Percentiles rank a stretch among this genome's conserved stretches.
These are phyloP conservation scores for Ceuthmochares aereus DNA, from an alignment of 2,113 vertebrate genomes.

Conservation along the genomic window DNA sequence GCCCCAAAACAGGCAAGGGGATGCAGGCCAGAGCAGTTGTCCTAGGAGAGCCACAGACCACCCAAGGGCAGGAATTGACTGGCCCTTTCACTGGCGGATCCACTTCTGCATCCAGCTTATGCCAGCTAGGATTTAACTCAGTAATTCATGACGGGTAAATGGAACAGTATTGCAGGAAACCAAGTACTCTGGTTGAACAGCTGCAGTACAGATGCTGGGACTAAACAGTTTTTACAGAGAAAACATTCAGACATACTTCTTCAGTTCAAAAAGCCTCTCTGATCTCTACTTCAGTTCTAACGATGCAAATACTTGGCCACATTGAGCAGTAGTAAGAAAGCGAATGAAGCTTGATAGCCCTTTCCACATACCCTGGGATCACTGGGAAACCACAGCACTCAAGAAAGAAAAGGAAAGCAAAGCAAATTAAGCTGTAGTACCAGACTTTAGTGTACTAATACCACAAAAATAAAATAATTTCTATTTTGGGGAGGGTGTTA, in stretches of 20 bases:
- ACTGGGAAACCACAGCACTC: not conserved
- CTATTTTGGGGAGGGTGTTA: not conserved
- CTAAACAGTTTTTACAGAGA: not conserved
- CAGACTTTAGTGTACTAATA: not conserved
- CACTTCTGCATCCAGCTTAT: not conserved
- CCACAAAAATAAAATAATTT: not conserved
- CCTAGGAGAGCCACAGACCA: not conserved
- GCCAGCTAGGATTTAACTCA: not conserved
- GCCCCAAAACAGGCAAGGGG: not conserved
- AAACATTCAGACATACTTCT: not conserved
- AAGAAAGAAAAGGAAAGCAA: not conserved
- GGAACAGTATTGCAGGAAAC: not conserved
- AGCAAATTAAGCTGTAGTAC: not conserved
- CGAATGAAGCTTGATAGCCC: not conserved
- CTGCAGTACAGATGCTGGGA: not conserved
- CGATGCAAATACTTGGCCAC: not conserved
- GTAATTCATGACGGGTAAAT: not conserved
- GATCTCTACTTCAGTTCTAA: not conserved
- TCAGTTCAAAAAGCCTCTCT: not conserved
- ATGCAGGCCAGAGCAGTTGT: not conserved
- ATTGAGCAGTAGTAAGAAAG: not conserved
- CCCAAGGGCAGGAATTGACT: not conserved
- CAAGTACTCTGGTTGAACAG: not conserved
- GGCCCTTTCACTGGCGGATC: not conserved
- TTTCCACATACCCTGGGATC: not conserved